These are phyloP conservation scores for Pycnomerus fuliginosus DNA, from an alignment of 2,888 invertebrate species.

Conservation along the genomic window DNA sequence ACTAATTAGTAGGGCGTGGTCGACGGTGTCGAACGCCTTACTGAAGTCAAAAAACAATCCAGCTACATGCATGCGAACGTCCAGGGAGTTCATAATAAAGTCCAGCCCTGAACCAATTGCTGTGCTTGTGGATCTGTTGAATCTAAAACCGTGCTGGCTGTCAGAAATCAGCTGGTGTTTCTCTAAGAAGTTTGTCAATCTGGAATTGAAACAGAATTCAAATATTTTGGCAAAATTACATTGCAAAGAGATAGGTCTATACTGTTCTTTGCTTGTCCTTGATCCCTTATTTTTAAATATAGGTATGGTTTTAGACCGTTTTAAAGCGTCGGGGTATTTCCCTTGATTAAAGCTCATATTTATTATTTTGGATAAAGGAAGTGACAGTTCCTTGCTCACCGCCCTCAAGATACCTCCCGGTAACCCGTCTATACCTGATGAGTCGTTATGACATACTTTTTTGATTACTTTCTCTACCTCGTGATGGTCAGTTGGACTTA, in stretches of 20 bases:
- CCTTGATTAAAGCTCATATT: neutral
- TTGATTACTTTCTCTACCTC: neutral
- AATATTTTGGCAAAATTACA: neutral
- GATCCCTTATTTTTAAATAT: no score
- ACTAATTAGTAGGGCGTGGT: neutral
- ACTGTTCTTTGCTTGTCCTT: no score
- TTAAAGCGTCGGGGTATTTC: neutral
- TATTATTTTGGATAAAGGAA: neutral
- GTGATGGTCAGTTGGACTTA: neutral
- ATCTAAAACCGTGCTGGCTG: neutral
- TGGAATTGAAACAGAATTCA: neutral
- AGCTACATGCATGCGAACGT: neutral
- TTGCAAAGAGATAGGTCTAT: neutral
- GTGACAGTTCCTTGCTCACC: neutral
- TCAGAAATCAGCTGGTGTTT: neutral
- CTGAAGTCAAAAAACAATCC: neutral
- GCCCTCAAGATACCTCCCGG: neutral
- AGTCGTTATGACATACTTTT: neutral
- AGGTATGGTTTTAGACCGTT: neutral
- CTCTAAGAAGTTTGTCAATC: neutral
- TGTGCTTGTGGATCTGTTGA: neutral
- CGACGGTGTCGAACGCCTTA: neutral
- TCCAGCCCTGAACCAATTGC: neutral
- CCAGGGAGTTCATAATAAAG: neutral
- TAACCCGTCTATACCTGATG: neutral